Conservation (phyloP, 1,140 invertebrate genomes). For the Drosophila repleta region DNA sequence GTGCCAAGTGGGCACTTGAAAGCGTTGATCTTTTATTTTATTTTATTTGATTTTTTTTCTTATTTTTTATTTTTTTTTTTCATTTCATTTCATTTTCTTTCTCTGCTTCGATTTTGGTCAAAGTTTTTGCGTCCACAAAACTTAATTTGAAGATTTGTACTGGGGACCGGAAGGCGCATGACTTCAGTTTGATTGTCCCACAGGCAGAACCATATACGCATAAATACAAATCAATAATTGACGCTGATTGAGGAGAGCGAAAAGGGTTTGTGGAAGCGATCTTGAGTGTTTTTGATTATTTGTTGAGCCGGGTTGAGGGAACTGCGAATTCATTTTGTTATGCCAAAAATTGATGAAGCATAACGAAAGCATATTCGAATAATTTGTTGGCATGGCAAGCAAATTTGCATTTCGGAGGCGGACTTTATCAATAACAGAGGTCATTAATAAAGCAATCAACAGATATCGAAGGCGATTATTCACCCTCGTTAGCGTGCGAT, state of each 20-base stretch:
- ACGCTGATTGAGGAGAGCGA: conserved; percentile 58
- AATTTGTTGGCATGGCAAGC: conserved; percentile 2
- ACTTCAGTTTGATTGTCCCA: conserved; percentile 66
- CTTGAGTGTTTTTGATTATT: conserved; percentile 30
- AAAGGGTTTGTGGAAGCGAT: conserved; percentile 54
- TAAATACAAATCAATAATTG: conserved; percentile 60
- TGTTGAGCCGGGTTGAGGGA: conserved; percentile 34
- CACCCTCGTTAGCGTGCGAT: conserved; percentile 3
- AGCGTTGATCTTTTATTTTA: conserved; percentile 68
- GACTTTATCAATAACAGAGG: not conserved
- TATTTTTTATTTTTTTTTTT: conserved; percentile 12
- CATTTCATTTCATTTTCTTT: conserved; percentile 71
- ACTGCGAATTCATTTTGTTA: conserved; percentile 17
- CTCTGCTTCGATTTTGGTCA: conserved; percentile 76
- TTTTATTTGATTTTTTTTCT: too few relatives aligned
- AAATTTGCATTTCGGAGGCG: conserved; percentile 9
- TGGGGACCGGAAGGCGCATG: conserved; percentile 72
- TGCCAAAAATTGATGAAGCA: conserved; percentile 9
- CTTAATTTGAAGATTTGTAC: conserved; percentile 80
- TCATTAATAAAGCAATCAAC: conserved; percentile 10
- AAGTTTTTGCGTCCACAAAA: conserved; percentile 67
- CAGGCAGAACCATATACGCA: conserved; percentile 36
- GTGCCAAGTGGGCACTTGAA: conserved; percentile 78
- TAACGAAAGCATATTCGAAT: not conserved
- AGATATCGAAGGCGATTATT: not conserved